Percentiles rank a stretch among this genome's conserved stretches.
Evolutionary conservation across 2,113 vertebrate genomes (phyloP).

Genomic region (Callionymus lyra): DNA sequence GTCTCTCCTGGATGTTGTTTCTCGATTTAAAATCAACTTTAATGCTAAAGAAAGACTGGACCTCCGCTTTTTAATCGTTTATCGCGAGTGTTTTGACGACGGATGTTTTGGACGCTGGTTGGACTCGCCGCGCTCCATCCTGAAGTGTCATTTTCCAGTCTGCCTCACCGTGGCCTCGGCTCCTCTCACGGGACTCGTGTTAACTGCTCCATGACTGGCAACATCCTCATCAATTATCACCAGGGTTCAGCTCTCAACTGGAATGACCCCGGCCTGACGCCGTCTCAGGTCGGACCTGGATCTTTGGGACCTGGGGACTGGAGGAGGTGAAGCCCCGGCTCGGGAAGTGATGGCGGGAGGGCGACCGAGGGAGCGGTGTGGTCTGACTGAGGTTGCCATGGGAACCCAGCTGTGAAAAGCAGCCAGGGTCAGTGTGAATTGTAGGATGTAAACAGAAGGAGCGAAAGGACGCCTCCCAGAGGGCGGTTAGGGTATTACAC

Average conservation of each 20-base stretch:
- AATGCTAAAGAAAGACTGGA: no score
- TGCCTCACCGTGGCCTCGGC: background rate
- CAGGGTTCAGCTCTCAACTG: slow-evolving; percentile 10
- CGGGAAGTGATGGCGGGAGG: slow-evolving; percentile 32
- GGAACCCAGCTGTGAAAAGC: slow-evolving; percentile 66
- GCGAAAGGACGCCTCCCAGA: slow-evolving; percentile 46
- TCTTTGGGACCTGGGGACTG: slow-evolving; percentile 33
- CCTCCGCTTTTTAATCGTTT: no score
- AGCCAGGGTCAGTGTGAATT: slow-evolving; percentile 55
- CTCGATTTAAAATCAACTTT: no score
- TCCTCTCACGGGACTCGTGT: slow-evolving; percentile 7
- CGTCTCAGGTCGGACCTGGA: background rate
- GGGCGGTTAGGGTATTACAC: slow-evolving; percentile 24
- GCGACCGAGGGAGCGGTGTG: slow-evolving; percentile 46
- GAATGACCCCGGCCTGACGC: slow-evolving; percentile 5
- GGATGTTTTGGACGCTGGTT: background rate
- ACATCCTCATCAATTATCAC: slow-evolving; percentile 27
- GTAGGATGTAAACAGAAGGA: no score
- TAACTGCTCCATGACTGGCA: slow-evolving; percentile 19
- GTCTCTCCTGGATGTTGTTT: no score
- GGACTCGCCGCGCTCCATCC: background rate
- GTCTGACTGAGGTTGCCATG: slow-evolving; percentile 61
- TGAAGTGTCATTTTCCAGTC: slow-evolving; percentile 8
- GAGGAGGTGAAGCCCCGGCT: slow-evolving; percentile 44
- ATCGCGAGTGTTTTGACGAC: no score